Evolutionary conservation across 2,797 vertebrate species (phyloP).

Genomic region (Momotus momota): DNA sequence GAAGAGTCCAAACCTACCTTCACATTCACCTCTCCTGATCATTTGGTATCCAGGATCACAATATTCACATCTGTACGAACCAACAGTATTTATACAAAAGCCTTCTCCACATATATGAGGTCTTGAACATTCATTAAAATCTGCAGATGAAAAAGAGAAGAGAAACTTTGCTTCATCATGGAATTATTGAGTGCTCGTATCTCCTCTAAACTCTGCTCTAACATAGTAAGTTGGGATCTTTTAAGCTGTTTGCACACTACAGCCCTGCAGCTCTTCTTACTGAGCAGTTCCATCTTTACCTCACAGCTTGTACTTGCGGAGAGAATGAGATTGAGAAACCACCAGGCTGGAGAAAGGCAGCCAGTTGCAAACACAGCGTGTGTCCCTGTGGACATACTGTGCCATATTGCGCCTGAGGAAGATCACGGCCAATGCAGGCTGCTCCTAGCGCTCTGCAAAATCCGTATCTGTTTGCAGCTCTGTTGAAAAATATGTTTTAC

Average conservation of each 20-base stretch:
- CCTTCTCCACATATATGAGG: conserved; percentile 81
- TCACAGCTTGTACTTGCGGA: background rate
- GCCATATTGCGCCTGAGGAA: background rate
- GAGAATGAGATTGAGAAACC: background rate
- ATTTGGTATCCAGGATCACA: conserved; percentile 84
- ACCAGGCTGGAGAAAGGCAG: fast-evolving
- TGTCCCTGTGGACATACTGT: background rate
- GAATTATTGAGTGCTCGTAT: background rate
- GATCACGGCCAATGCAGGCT: background rate
- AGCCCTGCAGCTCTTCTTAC: background rate
- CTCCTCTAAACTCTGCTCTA: background rate
- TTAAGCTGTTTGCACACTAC: background rate
- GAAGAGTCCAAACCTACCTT: conserved; percentile 76
- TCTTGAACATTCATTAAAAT: conserved; percentile 85
- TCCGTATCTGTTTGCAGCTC: background rate
- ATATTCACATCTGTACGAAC: conserved; percentile 83
- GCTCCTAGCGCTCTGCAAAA: background rate
- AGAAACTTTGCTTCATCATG: background rate
- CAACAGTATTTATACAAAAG: conserved; percentile 81
- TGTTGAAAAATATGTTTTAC: background rate
- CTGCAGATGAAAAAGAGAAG: conserved; percentile 57
- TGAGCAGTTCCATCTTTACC: background rate
- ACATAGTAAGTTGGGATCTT: background rate
- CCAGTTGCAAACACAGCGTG: background rate
- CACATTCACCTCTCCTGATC: conserved; percentile 79